Evolutionary conservation across 2,113 vertebrate species (phyloP).

Genomic region (Raphicerus campestris): DNA sequence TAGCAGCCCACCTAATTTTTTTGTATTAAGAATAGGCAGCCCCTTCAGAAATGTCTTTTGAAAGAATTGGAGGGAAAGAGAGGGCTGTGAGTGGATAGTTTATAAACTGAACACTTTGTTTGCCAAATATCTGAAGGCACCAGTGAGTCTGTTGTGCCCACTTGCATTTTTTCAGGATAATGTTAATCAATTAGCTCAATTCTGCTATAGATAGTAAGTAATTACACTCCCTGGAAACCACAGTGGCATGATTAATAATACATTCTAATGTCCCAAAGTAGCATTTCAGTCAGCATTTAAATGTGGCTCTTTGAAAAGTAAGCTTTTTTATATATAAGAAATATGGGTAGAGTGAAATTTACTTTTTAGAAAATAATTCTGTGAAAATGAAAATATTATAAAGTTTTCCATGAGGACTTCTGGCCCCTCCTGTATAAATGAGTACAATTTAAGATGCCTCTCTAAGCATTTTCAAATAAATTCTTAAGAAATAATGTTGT

Average conservation of each 20-base stretch:
- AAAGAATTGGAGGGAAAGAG: conserved; percentile 24
- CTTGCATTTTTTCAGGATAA: conserved; percentile 34
- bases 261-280: conserved; percentile 54
- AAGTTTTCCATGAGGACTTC: neutral
- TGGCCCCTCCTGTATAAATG: neutral
- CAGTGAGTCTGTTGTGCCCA: conserved; percentile 54
- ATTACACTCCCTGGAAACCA: conserved; percentile 50
- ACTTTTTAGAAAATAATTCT: neutral
- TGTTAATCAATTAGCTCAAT: conserved; percentile 66
- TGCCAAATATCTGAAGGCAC: conserved; percentile 46
- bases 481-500: neutral
- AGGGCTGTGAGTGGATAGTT: neutral
- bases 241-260: conserved; percentile 54
- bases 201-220: conserved; percentile 57
- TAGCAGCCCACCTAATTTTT: neutral
- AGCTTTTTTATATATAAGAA: neutral
- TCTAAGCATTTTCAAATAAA: neutral
- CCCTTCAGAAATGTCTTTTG: conserved; percentile 2
- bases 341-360: neutral
- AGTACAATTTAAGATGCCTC: neutral
- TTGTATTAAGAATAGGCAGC: neutral
- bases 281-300: conserved; percentile 26
- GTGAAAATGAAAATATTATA: neutral
- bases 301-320: conserved; percentile 7
- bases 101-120: neutral